A percentile compares a stretch with the other conserved stretches of the same genome.
Evolutionary conservation across 2,113 vertebrate species (phyloP).

Genomic region (Meriones unguiculatus): DNA sequence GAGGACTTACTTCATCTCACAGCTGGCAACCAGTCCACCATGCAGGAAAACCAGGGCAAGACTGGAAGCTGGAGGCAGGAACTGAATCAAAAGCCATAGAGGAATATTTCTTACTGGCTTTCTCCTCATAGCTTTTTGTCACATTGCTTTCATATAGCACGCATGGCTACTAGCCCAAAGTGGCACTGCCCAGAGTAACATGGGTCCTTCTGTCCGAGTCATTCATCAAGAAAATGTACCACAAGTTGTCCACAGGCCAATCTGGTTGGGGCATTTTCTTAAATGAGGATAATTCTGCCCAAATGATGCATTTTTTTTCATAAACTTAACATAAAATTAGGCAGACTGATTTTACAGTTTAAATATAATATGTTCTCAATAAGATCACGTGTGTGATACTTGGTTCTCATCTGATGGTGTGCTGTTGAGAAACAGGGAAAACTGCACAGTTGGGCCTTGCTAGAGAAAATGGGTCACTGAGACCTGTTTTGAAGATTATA

Average conservation of each 20-base stretch:
- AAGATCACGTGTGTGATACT: neutral
- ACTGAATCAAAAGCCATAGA: neutral
- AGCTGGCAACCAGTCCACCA: neutral
- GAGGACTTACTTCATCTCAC: neutral
- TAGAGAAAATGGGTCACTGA: too few species aligned
- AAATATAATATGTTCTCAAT: neutral
- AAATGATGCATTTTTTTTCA: neutral
- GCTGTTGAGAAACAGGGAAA: neutral
- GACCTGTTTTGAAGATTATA: neutral
- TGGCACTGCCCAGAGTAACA: neutral
- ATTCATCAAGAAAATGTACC: neutral
- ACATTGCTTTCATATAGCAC: neutral
- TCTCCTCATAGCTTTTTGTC: neutral
- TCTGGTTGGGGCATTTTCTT: neutral
- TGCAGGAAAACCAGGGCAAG: neutral
- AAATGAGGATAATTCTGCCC: neutral
- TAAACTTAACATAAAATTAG: neutral
- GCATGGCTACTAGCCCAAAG: accelerated
- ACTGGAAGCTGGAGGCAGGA: neutral
- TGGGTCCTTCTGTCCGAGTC: too few species aligned
- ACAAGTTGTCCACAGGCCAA: neutral
- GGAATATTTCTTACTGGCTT: neutral
- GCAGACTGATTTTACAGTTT: neutral
- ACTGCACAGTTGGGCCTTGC: neutral
- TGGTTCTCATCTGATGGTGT: neutral